Percentiles rank a stretch among this genome's conserved stretches.
These are phyloP conservation scores for Zalophus californianus DNA, from an alignment of 2,797 vertebrate genomes.

Conservation along the genomic window DNA sequence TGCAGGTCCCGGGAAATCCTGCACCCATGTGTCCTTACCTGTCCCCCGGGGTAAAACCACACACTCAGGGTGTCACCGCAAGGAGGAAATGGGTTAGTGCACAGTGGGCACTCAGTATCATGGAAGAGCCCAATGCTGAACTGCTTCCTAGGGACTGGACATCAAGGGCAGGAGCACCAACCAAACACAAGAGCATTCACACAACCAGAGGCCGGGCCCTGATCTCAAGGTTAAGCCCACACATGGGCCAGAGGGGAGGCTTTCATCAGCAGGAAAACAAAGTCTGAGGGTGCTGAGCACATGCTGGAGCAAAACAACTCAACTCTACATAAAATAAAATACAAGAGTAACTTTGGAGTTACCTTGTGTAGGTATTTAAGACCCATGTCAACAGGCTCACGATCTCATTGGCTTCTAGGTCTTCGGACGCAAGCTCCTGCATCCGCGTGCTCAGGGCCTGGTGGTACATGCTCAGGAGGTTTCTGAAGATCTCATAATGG, in stretches of 20 bases:
- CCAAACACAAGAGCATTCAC: background rate
- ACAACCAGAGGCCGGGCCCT: background rate
- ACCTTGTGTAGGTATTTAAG: conserved; percentile 98
- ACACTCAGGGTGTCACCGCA: rapidly evolving
- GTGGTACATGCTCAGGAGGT: conserved; percentile 94
- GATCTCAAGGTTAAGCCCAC: background rate
- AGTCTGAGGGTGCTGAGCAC: rapidly evolving
- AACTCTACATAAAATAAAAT: background rate
- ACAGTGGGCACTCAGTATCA: background rate
- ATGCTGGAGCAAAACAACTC: background rate
- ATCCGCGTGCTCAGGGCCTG: conserved; percentile 92
- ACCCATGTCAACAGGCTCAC: conserved; percentile 98
- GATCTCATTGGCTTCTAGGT: conserved; percentile 97
- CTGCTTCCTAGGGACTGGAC: rapidly evolving
- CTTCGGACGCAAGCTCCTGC: conserved; percentile 94
- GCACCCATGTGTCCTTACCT: background rate
- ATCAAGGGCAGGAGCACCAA: background rate
- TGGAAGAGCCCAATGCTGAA: background rate
- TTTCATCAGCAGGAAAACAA: background rate
- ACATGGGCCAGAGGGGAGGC: background rate
- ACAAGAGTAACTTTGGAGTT: background rate
- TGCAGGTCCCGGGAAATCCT: background rate
- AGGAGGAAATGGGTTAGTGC: background rate
- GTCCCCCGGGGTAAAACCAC: background rate
- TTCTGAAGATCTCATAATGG: conserved; percentile 94